Evolutionary conservation across 2,797 vertebrate genomes (phyloP).

Genomic region (Tympanoctomys barrerae): DNA sequence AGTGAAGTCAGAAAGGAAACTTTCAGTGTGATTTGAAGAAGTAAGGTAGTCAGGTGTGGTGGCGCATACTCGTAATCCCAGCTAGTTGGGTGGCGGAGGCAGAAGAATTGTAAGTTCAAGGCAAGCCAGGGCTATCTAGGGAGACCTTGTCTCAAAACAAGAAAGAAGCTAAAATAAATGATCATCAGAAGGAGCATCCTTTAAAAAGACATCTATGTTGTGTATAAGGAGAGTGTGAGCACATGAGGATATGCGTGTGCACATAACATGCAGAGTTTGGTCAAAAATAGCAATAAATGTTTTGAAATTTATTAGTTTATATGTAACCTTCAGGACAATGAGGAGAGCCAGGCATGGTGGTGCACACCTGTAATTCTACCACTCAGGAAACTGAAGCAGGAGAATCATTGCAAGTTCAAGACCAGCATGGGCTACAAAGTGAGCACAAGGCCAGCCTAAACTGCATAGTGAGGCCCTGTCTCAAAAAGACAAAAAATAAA

Average conservation of each 20-base stretch:
- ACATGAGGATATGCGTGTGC: background rate
- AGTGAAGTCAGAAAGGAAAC: slow-evolving; percentile 34
- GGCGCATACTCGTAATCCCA: background rate
- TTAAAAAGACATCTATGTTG: background rate
- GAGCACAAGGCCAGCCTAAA: no score
- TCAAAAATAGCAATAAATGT: background rate
- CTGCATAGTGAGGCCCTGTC: no score
- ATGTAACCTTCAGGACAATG: background rate
- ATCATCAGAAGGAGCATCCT: background rate
- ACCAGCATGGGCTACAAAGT: no score
- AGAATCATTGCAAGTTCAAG: no score
- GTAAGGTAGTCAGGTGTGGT: background rate
- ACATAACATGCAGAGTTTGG: background rate
- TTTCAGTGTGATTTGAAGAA: slow-evolving; percentile 38
- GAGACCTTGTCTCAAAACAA: background rate
- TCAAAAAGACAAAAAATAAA: background rate
- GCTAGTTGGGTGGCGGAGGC: background rate
- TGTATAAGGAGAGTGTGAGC: background rate
- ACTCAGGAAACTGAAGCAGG: no score
- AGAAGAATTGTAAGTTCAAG: background rate
- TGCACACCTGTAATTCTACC: no score
- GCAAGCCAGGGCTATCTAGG: background rate
- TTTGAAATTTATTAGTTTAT: slow-evolving; percentile 16
- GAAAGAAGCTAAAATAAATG: background rate
- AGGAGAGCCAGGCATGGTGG: background rate